Base-by-base conservation (phyloP, 2,113 vertebrate species). In the Aix galericulata region DNA sequence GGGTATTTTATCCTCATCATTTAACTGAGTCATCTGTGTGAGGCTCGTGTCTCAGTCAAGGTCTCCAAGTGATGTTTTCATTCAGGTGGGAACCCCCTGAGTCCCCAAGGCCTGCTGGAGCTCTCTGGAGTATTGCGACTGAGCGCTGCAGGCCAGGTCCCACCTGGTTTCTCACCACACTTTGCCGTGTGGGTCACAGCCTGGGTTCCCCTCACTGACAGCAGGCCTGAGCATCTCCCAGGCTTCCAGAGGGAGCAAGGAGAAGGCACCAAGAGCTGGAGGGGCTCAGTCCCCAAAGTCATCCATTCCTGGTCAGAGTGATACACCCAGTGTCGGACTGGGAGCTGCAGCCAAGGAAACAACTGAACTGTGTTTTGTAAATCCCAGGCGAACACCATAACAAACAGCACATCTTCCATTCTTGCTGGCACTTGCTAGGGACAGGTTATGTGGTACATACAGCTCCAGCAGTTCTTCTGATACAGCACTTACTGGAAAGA, bases 151-250 rank as follows among this genome's bases (percentile, higher is more conserved):
- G 11, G 62, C 15, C 18, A 22, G 42, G n/a, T 60, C 73, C 15
- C 1, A 14, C 29, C 55, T 22, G 26, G 14, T 52, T 78, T 68
- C 48, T 68, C 58, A 50, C 16, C 23, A 26, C 17, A 1, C 23
- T 81, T 77, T 31, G n/a, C 38, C 38, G 17, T 6, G 58, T 25
- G 34, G 62, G 7, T 58, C 67, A 9, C 29, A 27, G 36, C 4
- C 6, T 11, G 25, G 1, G 5, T 66, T 71, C 6, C 29, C 3
- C 3, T n/a, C 1, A 0, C 20, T 56, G 53, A 18, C 50, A 22
- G 38, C 29, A 64, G 50, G 6, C 59, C 76, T n/a, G 34, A 78
- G 17, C 50, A 71, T 44, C 69, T 80, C 38, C n/a, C 29, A 29
- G 11, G 11, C 34, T 80, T 34, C n/a, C 18, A 56, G 52, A 7